Conservation (phyloP, 2,797 vertebrate genomes). For the Halcyon chelicuti region DNA sequence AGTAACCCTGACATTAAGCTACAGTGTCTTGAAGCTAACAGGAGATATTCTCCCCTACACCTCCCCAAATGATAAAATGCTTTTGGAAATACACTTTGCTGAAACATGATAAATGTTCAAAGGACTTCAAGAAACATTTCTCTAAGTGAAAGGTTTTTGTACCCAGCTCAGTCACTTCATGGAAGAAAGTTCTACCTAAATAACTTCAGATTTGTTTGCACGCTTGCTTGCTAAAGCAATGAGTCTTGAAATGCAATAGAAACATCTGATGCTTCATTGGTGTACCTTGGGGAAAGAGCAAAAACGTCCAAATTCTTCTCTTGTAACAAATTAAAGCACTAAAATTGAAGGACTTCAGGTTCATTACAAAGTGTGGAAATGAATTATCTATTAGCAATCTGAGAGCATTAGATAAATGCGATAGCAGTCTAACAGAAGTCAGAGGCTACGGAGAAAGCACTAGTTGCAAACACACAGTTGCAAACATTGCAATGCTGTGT, state of each 20-base stretch:
- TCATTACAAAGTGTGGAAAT: not conserved
- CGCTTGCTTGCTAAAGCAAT: not conserved
- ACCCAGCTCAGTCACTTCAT: not conserved
- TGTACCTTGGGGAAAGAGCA: not conserved
- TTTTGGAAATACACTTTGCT: not conserved
- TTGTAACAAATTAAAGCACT: not conserved
- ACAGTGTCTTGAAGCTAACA: not conserved
- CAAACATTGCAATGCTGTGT: not conserved
- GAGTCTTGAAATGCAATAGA: not conserved
- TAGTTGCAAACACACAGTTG: not conserved
- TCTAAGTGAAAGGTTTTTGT: not conserved
- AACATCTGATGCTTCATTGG: not conserved
- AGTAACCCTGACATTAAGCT: not conserved
- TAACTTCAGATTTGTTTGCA: not conserved
- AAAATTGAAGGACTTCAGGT: not conserved
- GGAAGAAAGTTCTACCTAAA: not conserved
- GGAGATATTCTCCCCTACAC: not conserved
- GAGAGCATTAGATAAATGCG: not conserved
- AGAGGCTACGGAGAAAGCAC: not conserved
- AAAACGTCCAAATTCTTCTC: not conserved
- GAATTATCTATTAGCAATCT: not conserved
- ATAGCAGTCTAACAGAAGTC: not conserved
- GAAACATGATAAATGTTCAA: not conserved
- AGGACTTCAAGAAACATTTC: not conserved
- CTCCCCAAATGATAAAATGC: accelerated